These are phyloP conservation scores for Caenorhabditis imperialis DNA, from an alignment of 2,888 invertebrate genomes.

Conservation along the genomic window DNA sequence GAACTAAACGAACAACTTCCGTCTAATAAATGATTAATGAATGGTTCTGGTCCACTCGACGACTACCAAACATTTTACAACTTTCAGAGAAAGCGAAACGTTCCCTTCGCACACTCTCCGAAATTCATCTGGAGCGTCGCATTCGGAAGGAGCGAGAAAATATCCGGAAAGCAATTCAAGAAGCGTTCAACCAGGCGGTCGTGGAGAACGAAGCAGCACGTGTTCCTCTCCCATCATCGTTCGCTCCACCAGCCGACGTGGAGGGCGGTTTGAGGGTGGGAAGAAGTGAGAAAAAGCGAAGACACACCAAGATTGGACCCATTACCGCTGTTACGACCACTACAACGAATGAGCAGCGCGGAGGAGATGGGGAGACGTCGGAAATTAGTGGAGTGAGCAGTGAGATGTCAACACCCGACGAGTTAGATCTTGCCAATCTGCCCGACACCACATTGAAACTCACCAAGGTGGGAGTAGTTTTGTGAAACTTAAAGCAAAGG, in stretches of 20 bases:
- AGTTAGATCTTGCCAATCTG: conserved; percentile 32
- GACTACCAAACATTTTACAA: not conserved
- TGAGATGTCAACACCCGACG: conserved; percentile 24
- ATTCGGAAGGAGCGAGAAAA: conserved; percentile 4
- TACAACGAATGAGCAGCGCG: conserved; percentile 29
- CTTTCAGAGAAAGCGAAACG: conserved; percentile 24
- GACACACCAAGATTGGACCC: conserved; percentile 49
- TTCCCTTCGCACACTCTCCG: conserved; percentile 31
- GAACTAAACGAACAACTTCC: conserved; percentile 2
- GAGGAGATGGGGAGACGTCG: conserved; percentile 21
- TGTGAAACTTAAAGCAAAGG: conserved; percentile 2
- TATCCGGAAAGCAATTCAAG: conserved; percentile 22
- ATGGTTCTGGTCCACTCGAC: not conserved
- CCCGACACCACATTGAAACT: conserved; percentile 32
- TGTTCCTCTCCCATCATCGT: conserved; percentile 14
- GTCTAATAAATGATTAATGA: not conserved
- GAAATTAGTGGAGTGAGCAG: conserved; percentile 43
- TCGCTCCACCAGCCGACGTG: conserved; percentile 11
- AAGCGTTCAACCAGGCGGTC: conserved; percentile 6
- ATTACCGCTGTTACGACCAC: conserved; percentile 33
- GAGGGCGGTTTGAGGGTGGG: conserved; percentile 16
- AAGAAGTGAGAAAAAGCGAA: conserved; percentile 38
- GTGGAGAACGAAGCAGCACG: not conserved
- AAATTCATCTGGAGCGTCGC: conserved; percentile 16
- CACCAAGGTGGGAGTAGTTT: too few species aligned